Evolutionary conservation across 2,113 vertebrate species (phyloP).

Genomic region (Tetrax tetrax): DNA sequence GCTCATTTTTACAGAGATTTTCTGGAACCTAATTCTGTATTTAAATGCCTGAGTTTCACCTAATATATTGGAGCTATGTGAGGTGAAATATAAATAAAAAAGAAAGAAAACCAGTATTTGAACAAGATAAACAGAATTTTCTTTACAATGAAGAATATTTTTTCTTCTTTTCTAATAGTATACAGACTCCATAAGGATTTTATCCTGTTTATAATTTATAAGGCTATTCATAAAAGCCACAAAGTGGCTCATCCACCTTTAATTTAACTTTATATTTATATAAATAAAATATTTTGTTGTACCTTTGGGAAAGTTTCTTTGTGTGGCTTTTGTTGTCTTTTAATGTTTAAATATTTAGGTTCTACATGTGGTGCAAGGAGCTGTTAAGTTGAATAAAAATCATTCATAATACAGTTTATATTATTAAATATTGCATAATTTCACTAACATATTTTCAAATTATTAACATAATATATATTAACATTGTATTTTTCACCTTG

Average conservation of each 20-base stretch:
- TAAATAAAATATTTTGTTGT: background rate
- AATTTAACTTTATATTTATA: background rate
- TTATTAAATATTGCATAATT: slow-evolving; percentile 6
- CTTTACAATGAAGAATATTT: background rate
- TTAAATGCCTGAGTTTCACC: background rate
- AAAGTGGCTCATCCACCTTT: background rate
- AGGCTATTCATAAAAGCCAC: background rate
- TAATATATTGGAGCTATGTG: background rate
- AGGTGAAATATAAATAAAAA: background rate
- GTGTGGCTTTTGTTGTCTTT: background rate
- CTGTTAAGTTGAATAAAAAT: background rate
- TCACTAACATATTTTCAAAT: background rate
- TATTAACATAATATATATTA: background rate
- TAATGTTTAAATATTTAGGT: background rate
- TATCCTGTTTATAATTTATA: background rate
- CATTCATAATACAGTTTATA: background rate
- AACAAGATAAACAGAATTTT: background rate
- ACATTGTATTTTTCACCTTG: background rate
- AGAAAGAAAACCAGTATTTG: background rate
- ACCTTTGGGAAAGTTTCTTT: background rate
- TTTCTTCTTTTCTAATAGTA: background rate
- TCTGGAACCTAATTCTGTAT: background rate
- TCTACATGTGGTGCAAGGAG: background rate
- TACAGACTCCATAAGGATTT: background rate
- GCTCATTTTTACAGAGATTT: background rate